Evolutionary conservation across 2,113 vertebrate genomes (phyloP).

Genomic region (Triplophysa rosa): DNA sequence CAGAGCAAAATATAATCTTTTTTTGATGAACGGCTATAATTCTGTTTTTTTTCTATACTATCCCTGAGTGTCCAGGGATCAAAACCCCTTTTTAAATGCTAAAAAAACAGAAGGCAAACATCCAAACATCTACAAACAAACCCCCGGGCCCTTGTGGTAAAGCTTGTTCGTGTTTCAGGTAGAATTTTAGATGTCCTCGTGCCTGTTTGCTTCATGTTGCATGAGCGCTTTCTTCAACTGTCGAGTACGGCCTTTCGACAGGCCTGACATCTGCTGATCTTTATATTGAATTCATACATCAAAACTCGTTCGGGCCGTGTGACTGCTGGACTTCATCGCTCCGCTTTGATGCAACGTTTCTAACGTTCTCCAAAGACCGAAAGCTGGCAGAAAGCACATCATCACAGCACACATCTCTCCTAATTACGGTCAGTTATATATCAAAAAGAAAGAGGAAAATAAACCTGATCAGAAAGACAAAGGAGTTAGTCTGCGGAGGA

Average conservation of each 20-base stretch:
- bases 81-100: slow-evolving; percentile 14
- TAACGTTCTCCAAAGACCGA: slow-evolving; percentile 64
- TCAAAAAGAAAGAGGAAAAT: slow-evolving; percentile 55
- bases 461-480: slow-evolving; percentile 78
- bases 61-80: slow-evolving; percentile 18
- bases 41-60: slow-evolving; percentile 15
- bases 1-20: background rate
- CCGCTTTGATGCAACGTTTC: slow-evolving; percentile 68
- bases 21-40: slow-evolving; percentile 13
- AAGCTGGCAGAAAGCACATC: slow-evolving; percentile 66
- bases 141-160: slow-evolving; percentile 12
- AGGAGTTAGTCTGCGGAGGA: slow-evolving; percentile 84
- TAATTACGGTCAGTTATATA: slow-evolving; percentile 76
- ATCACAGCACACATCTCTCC: slow-evolving; percentile 69
- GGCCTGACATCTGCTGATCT: slow-evolving; percentile 62
- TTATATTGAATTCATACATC: slow-evolving; percentile 68
- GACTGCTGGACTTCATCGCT: slow-evolving; percentile 61
- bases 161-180: slow-evolving; percentile 57
- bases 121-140: slow-evolving; percentile 27
- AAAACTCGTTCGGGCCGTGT: slow-evolving; percentile 64
- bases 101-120: slow-evolving; percentile 33
- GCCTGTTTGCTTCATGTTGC: slow-evolving; percentile 49
- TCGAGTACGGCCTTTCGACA: slow-evolving; percentile 56
- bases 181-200: slow-evolving; percentile 57
- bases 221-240: slow-evolving; percentile 52